Evolutionary conservation across 2,113 vertebrate species (phyloP), one percentile per base, ranked within the genome.

Genomic region (Bagarius yarrelli): DNA sequence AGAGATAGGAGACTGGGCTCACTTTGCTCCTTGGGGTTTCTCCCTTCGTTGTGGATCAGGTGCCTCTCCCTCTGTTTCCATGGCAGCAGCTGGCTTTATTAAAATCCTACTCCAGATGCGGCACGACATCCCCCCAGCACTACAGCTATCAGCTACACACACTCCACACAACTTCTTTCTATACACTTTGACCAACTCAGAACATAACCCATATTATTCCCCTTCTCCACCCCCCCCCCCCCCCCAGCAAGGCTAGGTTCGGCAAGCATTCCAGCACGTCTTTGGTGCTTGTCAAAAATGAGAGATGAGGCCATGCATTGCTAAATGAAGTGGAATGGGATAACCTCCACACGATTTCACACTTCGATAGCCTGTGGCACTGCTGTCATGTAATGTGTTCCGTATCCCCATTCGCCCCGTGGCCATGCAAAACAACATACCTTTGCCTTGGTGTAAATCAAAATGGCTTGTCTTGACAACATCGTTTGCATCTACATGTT

Each of bases 261-360:
- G 44, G 61, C 80, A 32, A 81, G 72, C 72, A 59, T 69, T 52
- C 61, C 85, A 19, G 70, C 87, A 88, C 88, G 61, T 92, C 91
- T 88, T 85, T 85, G 90, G 88, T 89, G 86, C 87, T 92, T 93
- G 92, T 93, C 92, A 93, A 89, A 90, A 93, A 92, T 92, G 92
- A 93, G 89, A 92, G 90, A 92, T 93, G 91, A 90, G 75, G 55
- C 73, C 53, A 89, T 88, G 90, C 88, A 86, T 89, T 86, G 91
- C 90, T 89, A 93, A 92, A 93, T 92, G 90, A 93, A 91, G 91
- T 86, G 85, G 87, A 91, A 91, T 92, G 89, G 90, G 91, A 88
- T 89, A 91, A 87, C 89, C 86, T 89, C 90, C 89, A 85, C 83
- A 82, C 82, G 89, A 92, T 93, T 93, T 93, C 89, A 92, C 91